Evolutionary conservation across 1,140 invertebrate genomes (phyloP).

Genomic region (Paraescarpia echinospica): DNA sequence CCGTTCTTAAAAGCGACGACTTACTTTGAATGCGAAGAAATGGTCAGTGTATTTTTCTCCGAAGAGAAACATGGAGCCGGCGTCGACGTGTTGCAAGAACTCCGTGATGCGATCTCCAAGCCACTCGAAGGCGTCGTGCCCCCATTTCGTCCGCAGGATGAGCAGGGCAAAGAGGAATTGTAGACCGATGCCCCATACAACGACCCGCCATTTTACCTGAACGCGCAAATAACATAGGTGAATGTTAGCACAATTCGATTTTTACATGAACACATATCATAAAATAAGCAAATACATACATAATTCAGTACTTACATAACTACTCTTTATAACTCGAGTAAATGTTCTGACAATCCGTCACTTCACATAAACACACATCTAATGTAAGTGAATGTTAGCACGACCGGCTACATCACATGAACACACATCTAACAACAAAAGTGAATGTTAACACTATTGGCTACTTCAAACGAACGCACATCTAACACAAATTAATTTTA

Average conservation of each 20-base stretch:
- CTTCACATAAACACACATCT: too few relatives aligned
- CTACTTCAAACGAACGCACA: neutral
- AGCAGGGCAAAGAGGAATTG: constrained; percentile 86
- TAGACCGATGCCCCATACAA: constrained; percentile 72
- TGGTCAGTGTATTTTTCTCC: constrained; percentile 62
- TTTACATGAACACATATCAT: too few relatives aligned
- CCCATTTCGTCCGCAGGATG: constrained; percentile 80
- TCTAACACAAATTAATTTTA: neutral
- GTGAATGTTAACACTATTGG: neutral
- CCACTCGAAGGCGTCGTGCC: constrained; percentile 76
- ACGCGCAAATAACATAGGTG: neutral
- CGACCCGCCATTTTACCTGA: constrained; percentile 55
- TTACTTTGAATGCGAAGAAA: constrained; percentile 49
- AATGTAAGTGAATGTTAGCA: too few relatives aligned
- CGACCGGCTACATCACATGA: too few relatives aligned
- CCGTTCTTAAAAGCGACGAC: neutral
- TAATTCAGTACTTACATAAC: too few relatives aligned
- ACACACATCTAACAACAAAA: too few relatives aligned
- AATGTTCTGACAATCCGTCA: too few relatives aligned
- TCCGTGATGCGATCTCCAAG: constrained; percentile 71
- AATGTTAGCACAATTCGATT: too few relatives aligned
- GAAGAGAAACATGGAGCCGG: constrained; percentile 84
- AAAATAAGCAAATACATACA: too few relatives aligned
- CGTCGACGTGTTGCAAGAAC: constrained; percentile 77
- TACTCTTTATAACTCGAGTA: too few relatives aligned